These are phyloP conservation scores for Elaphurus davidianus DNA, from an alignment of 2,113 vertebrate species.

Conservation along the genomic window DNA sequence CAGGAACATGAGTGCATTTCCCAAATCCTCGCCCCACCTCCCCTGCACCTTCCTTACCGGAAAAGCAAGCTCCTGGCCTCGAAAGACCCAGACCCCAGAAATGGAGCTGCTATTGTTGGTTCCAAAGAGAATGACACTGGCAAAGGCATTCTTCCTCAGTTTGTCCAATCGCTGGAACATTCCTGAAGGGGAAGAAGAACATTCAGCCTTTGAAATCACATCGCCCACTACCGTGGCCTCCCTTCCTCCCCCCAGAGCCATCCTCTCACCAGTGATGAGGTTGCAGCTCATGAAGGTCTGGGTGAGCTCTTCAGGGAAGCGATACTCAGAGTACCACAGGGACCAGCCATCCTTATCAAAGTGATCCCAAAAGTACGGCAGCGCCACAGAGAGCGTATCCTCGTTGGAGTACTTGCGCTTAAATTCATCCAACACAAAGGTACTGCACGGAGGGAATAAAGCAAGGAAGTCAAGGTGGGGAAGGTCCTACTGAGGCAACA, in stretches of 20 bases:
- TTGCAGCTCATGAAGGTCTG: constrained; percentile 96
- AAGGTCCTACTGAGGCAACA: neutral
- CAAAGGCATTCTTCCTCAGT: constrained; percentile 92
- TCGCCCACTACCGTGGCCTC: rapidly evolving
- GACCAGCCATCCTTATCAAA: constrained; percentile 92
- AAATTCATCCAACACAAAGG: constrained; percentile 93
- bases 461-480: neutral
- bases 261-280: constrained; percentile 90
- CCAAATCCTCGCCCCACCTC: neutral
- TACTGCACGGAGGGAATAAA: constrained; percentile 66
- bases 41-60: constrained; percentile 82
- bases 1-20: neutral
- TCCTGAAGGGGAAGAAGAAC: constrained; percentile 76
- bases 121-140: constrained; percentile 91
- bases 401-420: constrained; percentile 96
- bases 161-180: constrained; percentile 97
- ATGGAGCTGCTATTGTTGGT: constrained; percentile 89
- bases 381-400: constrained; percentile 89
- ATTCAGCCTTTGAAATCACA: neutral
- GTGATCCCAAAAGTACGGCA: constrained; percentile 93
- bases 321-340: constrained; percentile 91
- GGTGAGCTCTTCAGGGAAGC: constrained; percentile 89
- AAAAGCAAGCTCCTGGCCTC: constrained; percentile 92
- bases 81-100: constrained; percentile 93
- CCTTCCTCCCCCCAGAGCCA: too few species aligned